These are phyloP conservation scores for Gadopsis marmoratus DNA, from an alignment of 2,797 vertebrate genomes.

Conservation along the genomic window DNA sequence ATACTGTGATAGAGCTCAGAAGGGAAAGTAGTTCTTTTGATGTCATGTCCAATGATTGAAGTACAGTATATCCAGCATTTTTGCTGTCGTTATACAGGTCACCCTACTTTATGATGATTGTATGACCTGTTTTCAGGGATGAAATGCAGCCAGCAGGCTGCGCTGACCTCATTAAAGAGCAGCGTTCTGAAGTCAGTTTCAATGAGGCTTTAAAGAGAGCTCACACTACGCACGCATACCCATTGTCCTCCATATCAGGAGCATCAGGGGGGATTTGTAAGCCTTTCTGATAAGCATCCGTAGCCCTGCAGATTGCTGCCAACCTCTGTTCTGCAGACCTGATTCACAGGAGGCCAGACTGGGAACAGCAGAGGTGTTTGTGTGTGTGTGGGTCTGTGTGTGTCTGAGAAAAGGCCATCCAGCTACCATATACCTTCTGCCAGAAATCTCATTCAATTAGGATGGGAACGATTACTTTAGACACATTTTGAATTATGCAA, in stretches of 20 bases:
- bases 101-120: constrained; percentile 68
- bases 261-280: constrained; percentile 81
- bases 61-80: constrained; percentile 44
- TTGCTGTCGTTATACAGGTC: constrained; percentile 51
- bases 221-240: constrained; percentile 77
- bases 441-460: neutral
- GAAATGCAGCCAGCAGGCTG: constrained; percentile 67
- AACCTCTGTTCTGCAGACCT: constrained; percentile 75
- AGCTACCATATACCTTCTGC: neutral
- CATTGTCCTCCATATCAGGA: constrained; percentile 84
- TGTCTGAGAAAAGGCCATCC: constrained; percentile 30
- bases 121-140: constrained; percentile 58
- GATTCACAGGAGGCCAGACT: constrained; percentile 70
- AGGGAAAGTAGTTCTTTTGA: constrained; percentile 35
- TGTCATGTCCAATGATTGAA: constrained; percentile 16
- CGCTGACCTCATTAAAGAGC: constrained; percentile 78
- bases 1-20: constrained; percentile 31
- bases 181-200: constrained; percentile 75
- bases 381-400: constrained; percentile 22
- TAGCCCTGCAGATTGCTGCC: constrained; percentile 76
- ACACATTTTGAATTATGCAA: neutral
- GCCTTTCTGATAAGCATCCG: constrained; percentile 80
- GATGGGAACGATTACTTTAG: neutral
- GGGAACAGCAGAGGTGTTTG: constrained; percentile 62
- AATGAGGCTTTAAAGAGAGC: constrained; percentile 77